Evolutionary conservation across 2,797 vertebrate genomes (phyloP).

Genomic region (Sebastes flavidus): DNA sequence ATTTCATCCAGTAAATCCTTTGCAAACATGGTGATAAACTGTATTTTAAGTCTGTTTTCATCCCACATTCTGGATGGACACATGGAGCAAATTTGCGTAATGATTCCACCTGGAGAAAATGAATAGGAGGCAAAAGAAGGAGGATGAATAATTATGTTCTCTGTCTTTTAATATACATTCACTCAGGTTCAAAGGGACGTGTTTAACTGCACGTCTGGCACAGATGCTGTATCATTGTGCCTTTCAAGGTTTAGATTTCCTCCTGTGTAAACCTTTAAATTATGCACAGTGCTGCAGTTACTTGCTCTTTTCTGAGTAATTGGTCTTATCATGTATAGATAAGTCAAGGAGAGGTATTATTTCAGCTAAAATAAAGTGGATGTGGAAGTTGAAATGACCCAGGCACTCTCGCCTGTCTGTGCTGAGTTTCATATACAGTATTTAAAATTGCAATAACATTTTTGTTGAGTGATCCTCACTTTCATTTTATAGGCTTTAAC

Average conservation of each 20-base stretch:
- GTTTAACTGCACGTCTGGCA: slow-evolving; percentile 39
- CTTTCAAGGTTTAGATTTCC: slow-evolving; percentile 60
- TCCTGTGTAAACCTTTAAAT: slow-evolving; percentile 67
- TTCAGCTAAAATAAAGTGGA: slow-evolving; percentile 32
- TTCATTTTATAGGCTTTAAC: background rate
- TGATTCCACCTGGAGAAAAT: slow-evolving; percentile 64
- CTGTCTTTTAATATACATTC: slow-evolving; percentile 66
- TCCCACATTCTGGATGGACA: slow-evolving; percentile 16
- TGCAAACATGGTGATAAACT: slow-evolving; percentile 9
- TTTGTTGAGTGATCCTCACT: background rate
- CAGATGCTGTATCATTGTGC: slow-evolving; percentile 52
- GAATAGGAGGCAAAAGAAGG: slow-evolving; percentile 45
- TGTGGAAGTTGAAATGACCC: slow-evolving; percentile 34
- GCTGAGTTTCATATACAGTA: background rate
- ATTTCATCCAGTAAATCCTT: slow-evolving; percentile 3
- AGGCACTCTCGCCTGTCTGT: background rate
- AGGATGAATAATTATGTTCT: slow-evolving; percentile 49
- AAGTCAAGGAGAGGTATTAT: slow-evolving; percentile 25
- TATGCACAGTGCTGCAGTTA: slow-evolving; percentile 39
- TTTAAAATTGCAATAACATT: slow-evolving; percentile 1
- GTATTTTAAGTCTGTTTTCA: slow-evolving; percentile 9
- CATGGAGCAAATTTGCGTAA: slow-evolving; percentile 25
- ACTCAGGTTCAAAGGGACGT: slow-evolving; percentile 64
- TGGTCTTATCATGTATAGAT: slow-evolving; percentile 34
- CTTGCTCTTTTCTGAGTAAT: slow-evolving; percentile 31